Conservation (phyloP, 2,888 invertebrate genomes). For the Machimus rusticus region DNA sequence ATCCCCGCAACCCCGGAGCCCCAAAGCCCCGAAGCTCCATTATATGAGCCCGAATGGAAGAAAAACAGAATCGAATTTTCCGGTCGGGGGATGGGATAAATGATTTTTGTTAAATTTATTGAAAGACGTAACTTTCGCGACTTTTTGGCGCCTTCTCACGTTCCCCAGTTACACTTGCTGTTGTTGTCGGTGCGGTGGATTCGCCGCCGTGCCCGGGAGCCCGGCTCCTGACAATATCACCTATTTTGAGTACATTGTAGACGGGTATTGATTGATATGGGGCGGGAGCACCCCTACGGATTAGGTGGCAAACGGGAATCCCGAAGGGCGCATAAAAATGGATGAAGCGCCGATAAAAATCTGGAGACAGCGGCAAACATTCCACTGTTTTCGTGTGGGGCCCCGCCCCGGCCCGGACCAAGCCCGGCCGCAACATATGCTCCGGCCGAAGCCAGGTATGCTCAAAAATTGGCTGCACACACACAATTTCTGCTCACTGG, state of each 20-base stretch:
- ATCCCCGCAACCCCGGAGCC: slow-evolving; percentile 21
- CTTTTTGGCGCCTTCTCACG: slow-evolving; percentile 47
- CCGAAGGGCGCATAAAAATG: background rate
- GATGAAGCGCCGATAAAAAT: slow-evolving; percentile 20
- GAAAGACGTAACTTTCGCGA: slow-evolving; percentile 49
- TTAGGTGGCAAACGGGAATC: background rate
- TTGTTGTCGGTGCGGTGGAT: background rate
- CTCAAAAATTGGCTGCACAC: background rate
- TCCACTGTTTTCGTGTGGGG: background rate
- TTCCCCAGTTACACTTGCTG: slow-evolving; percentile 8
- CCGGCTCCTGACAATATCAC: slow-evolving; percentile 12
- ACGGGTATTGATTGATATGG: slow-evolving; percentile 33
- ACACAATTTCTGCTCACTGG: background rate
- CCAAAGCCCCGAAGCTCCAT: slow-evolving; percentile 11
- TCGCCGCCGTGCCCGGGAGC: background rate
- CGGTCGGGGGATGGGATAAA: slow-evolving; percentile 44
- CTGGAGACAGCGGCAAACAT: slow-evolving; percentile 9
- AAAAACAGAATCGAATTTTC: slow-evolving; percentile 48
- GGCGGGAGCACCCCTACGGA: background rate
- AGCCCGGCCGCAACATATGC: background rate
- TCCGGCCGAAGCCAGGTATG: background rate
- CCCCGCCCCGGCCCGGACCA: background rate
- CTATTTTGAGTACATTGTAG: slow-evolving; percentile 33
- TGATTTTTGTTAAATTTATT: slow-evolving; percentile 50
- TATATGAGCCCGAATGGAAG: slow-evolving; percentile 42